phyloP scores from a whole-genome alignment of 2,797 vertebrate genomes.

The Eremophila alpestris region DNA sequence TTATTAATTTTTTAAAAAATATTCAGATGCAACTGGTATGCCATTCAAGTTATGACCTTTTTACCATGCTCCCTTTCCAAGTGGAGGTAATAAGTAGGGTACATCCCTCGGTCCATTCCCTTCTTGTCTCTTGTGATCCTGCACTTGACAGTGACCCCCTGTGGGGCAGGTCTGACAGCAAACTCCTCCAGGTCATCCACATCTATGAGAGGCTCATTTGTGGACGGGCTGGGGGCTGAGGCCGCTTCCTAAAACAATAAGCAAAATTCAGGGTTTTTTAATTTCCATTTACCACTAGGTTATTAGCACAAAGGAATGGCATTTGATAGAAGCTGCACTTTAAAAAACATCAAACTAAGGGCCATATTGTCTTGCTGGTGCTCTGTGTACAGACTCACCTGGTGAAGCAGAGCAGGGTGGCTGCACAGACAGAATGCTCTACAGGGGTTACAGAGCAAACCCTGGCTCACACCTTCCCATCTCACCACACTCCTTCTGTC shows the following conservation, averaged over 20 bases:
- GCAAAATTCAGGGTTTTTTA: background rate
- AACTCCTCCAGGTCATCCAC: constrained; percentile 97
- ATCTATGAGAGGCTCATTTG: constrained; percentile 84
- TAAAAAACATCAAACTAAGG: background rate
- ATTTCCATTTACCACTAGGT: background rate
- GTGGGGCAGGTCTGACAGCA: constrained; percentile 89
- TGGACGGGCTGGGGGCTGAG: constrained; percentile 88
- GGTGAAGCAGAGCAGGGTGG: background rate
- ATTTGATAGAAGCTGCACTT: background rate
- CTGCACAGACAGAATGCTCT: background rate
- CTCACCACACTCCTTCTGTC: background rate
- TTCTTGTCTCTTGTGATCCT: constrained; percentile 98
- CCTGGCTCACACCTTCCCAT: background rate
- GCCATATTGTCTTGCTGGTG: background rate
- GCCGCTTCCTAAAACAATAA: constrained; percentile 86
- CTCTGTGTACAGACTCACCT: background rate
- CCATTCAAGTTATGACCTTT: constrained; percentile 85
- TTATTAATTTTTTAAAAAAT: background rate
- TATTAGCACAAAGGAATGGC: background rate
- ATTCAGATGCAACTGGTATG: constrained; percentile 51
- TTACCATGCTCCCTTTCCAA: constrained; percentile 97
- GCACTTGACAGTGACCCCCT: constrained; percentile 94
- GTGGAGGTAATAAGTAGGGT: constrained; percentile 98
- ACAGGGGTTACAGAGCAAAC: background rate
- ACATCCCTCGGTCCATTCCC: constrained; percentile 99